Evolutionary conservation across 2,888 invertebrate species (phyloP).

Genomic region (Lomographa bimaculata): DNA sequence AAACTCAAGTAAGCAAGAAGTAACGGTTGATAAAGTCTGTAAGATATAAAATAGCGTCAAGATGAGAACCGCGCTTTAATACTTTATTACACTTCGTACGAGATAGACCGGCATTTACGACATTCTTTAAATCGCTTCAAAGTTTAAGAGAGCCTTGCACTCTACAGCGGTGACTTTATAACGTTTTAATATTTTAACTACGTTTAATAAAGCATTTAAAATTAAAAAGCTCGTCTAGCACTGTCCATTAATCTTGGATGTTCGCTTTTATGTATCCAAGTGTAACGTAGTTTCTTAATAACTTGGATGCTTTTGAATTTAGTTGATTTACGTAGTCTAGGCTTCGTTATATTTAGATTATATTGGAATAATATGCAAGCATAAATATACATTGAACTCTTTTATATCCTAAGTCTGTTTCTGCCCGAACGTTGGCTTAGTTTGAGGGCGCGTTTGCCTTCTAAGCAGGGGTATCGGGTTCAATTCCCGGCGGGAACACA

Average conservation of each 20-base stretch:
- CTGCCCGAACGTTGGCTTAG: too few relatives aligned
- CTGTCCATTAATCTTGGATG: slow-evolving; percentile 21
- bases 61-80: slow-evolving; percentile 48
- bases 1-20: slow-evolving; percentile 17
- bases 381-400: too few relatives aligned
- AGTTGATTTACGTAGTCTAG: slow-evolving; percentile 12
- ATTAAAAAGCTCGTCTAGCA: slow-evolving; percentile 29
- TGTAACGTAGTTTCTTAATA: slow-evolving; percentile 15
- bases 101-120: slow-evolving; percentile 66
- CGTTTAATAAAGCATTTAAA: slow-evolving; percentile 41
- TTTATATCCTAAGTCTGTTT: too few relatives aligned
- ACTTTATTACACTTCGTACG: slow-evolving; percentile 62
- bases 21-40: slow-evolving; percentile 34
- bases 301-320: slow-evolving; percentile 12
- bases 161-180: slow-evolving; percentile 28
- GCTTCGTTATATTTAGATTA: slow-evolving; percentile 12
- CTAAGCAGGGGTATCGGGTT: too few relatives aligned
- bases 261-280: slow-evolving; percentile 18
- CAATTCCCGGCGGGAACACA: too few relatives aligned
- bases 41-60: slow-evolving; percentile 30
- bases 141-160: slow-evolving; percentile 50
- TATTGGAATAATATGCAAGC: too few relatives aligned
- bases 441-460: too few relatives aligned
- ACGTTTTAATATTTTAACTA: slow-evolving; percentile 43
- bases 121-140: slow-evolving; percentile 58